phyloP scores from a whole-genome alignment of 2,113 vertebrate genomes.

The Lipophrys pholis region DNA sequence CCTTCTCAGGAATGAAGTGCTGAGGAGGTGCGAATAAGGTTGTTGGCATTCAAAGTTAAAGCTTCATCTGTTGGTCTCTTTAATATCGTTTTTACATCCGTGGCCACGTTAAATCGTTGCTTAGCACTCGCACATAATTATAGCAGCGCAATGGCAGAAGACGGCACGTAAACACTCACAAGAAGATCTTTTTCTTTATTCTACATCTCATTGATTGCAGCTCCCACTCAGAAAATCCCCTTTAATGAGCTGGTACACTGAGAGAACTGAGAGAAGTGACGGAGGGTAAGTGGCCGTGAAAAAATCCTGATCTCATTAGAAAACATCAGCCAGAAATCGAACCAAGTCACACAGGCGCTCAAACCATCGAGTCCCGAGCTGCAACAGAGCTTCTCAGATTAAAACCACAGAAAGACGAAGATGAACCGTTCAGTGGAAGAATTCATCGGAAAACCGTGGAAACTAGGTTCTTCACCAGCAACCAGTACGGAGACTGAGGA shows the following conservation, averaged over 20 bases:
- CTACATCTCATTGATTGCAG: neutral
- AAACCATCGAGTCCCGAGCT: no score
- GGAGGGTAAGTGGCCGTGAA: constrained; percentile 32
- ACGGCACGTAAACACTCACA: neutral
- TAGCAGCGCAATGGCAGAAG: neutral
- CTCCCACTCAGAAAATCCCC: constrained; percentile 54
- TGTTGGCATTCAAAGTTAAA: constrained; percentile 13
- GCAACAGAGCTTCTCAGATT: no score
- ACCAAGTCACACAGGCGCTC: no score
- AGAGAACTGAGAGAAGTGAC: constrained; percentile 33
- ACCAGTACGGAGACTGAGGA: no score
- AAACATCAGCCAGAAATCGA: neutral
- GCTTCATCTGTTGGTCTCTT: constrained; percentile 27
- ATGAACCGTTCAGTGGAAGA: no score
- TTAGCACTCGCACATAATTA: neutral
- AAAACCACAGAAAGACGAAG: no score
- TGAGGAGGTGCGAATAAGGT: constrained; percentile 25
- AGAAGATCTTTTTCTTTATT: neutral
- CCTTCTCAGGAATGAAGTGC: constrained; percentile 9
- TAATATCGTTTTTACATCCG: no score
- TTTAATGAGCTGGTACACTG: constrained; percentile 52
- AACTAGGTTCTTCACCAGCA: no score
- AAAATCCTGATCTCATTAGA: constrained; percentile 2
- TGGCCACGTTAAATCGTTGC: no score
- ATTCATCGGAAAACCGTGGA: no score